Base-by-base conservation (phyloP, 2,113 vertebrate species). In the Etia nguti region DNA sequence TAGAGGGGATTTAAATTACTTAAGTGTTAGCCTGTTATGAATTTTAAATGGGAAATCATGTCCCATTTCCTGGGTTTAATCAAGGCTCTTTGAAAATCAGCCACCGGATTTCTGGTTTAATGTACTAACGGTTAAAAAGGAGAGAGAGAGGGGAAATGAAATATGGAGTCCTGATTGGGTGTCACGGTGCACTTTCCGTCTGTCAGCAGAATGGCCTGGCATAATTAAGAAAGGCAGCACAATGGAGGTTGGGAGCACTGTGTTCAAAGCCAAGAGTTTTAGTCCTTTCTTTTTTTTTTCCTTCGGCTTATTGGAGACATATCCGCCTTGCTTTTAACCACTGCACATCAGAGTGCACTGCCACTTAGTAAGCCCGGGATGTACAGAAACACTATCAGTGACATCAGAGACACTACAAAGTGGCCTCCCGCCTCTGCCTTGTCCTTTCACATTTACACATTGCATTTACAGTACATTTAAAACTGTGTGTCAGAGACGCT, bases 1-100 rank as follows among this genome's bases (percentile, higher is more conserved):
- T 87, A 79, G 57, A 92, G 84, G 85, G 84, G 90, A 92, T 94
- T 93, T 83, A 80, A 94, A 95, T 93, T 79, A 93, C 85, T 88
- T 85, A 94, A 95, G 88, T 92, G 87, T 94, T 93, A 87, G 79
- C 90, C 93, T 84, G 89, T 90, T 95, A 88, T 87, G 75, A 91
- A 94, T 95, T 94, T 92, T 92, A 94, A 94, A 91, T 87, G 77
- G 54, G 60, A 95, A 94, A 95, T 94, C 88, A 92, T 95, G 90
- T 93, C 86, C 89, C 62, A 87, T 90, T 95, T 92, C 86, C 68
- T 91, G 77, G 56, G 84, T 94, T 94, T 93, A 95, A 96, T 96
- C 94, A 95, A 92, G 89, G 88, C 87, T 84, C 90, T 95, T 92
- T 90, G 89, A 93, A 92, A 95, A 93, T 89, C 89, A 90, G 84